phyloP scores from a whole-genome alignment of 2,888 invertebrate species.

The Lumbricus terrestris region DNA sequence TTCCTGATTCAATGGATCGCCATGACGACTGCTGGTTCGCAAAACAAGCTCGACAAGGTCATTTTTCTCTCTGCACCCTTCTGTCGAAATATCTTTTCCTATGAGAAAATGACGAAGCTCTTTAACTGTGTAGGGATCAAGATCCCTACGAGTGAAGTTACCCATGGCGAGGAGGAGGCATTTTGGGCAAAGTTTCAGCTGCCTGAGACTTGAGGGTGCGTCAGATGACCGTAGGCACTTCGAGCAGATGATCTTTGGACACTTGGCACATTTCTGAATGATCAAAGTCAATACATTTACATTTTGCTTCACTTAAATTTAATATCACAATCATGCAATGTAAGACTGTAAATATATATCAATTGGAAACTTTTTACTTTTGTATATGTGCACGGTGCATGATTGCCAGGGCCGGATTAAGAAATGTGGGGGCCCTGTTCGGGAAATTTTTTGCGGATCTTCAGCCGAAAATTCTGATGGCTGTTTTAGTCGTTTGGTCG shows the following conservation, averaged over 20 bases:
- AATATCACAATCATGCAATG: background rate
- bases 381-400: background rate
- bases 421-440: no score
- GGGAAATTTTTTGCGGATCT: no score
- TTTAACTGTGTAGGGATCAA: constrained; percentile 49
- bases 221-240: background rate
- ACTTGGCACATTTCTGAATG: background rate
- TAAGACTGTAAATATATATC: background rate
- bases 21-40: constrained; percentile 28
- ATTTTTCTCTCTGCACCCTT: constrained; percentile 53
- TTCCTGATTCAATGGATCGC: constrained; percentile 20
- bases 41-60: constrained; percentile 54
- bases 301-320: background rate
- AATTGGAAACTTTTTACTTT: background rate
- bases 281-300: background rate
- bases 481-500: no score
- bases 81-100: constrained; percentile 47
- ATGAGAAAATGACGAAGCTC: constrained; percentile 52
- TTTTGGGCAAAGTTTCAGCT: constrained; percentile 45
- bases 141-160: constrained; percentile 47
- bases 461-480: no score
- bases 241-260: background rate
- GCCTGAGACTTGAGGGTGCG: background rate
- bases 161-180: constrained; percentile 49
- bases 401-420: no score